Evolutionary conservation across 35 echinoderm and acorn worm genomes (phyloP).

Genomic region (Anneissia japonica): DNA sequence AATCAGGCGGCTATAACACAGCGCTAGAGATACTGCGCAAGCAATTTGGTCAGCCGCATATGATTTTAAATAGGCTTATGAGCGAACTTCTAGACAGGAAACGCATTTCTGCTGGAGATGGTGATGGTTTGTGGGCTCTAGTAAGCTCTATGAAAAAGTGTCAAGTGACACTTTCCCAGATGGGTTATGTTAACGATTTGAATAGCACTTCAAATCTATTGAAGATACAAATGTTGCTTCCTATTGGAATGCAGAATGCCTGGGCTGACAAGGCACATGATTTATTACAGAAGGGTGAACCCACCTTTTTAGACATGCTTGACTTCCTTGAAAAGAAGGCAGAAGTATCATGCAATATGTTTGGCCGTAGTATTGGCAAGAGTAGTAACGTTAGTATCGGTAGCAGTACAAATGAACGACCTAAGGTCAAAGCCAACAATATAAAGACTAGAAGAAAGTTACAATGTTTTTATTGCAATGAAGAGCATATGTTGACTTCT

Average conservation of each 20-base stretch:
- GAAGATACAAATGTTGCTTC: slow-evolving; percentile 21
- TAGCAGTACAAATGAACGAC: background rate
- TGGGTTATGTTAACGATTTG: slow-evolving; percentile 24
- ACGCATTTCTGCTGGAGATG: slow-evolving; percentile 11
- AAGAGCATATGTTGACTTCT: background rate
- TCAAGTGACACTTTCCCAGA: slow-evolving; percentile 19
- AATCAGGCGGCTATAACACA: too few species aligned
- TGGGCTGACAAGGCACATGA: slow-evolving; percentile 44
- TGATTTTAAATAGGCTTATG: too few species aligned
- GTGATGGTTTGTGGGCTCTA: slow-evolving; percentile 22
- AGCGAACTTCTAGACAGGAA: background rate
- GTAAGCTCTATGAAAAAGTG: slow-evolving; percentile 38
- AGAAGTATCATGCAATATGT: slow-evolving; percentile 30
- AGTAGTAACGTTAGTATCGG: background rate
- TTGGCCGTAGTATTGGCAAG: slow-evolving; percentile 12
- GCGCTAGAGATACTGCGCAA: too few species aligned
- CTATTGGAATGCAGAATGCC: slow-evolving; percentile 8
- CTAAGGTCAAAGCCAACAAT: background rate
- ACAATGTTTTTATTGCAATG: slow-evolving; percentile 21
- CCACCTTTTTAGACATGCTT: background rate
- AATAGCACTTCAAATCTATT: slow-evolving; percentile 24
- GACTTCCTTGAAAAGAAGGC: background rate
- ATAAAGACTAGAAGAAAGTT: slow-evolving; percentile 6
- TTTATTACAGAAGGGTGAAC: background rate
- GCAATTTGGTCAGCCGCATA: too few species aligned